Evolutionary conservation across 2,888 invertebrate species (phyloP).

Genomic region (Portevinia maculata): DNA sequence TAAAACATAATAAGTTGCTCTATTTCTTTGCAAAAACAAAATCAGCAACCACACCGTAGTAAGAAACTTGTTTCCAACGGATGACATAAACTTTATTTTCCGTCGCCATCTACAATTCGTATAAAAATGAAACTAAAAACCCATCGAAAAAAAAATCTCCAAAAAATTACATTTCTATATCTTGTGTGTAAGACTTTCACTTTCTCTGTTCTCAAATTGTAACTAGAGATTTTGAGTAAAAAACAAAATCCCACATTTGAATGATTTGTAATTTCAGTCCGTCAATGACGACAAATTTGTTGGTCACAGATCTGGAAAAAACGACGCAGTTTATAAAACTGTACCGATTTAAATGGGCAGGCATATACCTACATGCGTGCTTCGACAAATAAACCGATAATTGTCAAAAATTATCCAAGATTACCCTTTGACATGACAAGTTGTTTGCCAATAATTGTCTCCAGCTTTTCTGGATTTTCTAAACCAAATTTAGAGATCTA

Average conservation of each 20-base stretch:
- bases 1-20: slow-evolving; percentile 5
- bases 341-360: slow-evolving; percentile 1
- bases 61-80: slow-evolving; percentile 22
- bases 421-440: slow-evolving; percentile 45
- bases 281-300: not conserved
- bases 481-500: slow-evolving; percentile 29
- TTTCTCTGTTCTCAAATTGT: not conserved
- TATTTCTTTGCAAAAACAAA: slow-evolving; percentile 3
- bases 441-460: not conserved
- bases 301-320: no score
- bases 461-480: slow-evolving; percentile 13
- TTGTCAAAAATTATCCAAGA: slow-evolving; percentile 23
- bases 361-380: slow-evolving; percentile 13
- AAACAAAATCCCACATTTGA: not conserved
- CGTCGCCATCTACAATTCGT: not conserved
- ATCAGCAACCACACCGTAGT: not conserved
- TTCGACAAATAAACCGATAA: not conserved
- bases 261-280: not conserved
- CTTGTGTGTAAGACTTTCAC: slow-evolving; percentile 36
- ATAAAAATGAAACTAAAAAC: not conserved
- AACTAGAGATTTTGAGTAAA: not conserved
- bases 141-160: slow-evolving; percentile 2
- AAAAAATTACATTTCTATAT: not conserved
- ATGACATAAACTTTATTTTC: slow-evolving; percentile 36
- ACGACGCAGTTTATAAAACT: not conserved